These are phyloP conservation scores for Xanthia icteritia DNA, from an alignment of 2,888 invertebrate genomes.

Conservation along the genomic window DNA sequence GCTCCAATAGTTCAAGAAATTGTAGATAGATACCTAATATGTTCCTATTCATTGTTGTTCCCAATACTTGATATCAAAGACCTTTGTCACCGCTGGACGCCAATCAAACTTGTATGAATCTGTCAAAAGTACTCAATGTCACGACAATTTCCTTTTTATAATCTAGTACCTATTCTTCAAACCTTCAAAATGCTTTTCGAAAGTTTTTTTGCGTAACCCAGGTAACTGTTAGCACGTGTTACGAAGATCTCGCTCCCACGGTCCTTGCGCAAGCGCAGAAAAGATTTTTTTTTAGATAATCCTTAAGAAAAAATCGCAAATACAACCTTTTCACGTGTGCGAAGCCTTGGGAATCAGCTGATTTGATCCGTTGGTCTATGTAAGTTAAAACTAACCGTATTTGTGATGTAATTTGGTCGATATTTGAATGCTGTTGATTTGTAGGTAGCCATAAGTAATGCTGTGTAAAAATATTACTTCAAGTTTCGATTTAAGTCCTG, in stretches of 20 bases:
- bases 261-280: constrained; percentile 80
- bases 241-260: constrained; percentile 80
- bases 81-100: constrained; percentile 64
- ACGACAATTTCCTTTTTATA: constrained; percentile 47
- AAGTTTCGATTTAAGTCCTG: constrained; percentile 40
- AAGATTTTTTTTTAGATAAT: constrained; percentile 76
- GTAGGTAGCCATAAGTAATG: constrained; percentile 19
- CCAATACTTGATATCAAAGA: constrained; percentile 43
- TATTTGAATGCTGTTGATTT: background rate
- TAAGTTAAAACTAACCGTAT: constrained; percentile 28
- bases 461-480: constrained; percentile 52
- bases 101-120: constrained; percentile 73
- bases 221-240: constrained; percentile 81
- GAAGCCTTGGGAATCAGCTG: constrained; percentile 85
- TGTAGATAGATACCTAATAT: background rate
- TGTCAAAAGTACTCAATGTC: constrained; percentile 66
- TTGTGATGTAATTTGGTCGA: fast-evolving
- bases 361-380: constrained; percentile 60
- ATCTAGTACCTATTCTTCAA: constrained; percentile 56
- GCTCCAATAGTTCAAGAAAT: constrained; percentile 20
- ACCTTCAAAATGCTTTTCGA: constrained; percentile 58
- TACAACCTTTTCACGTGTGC: constrained; percentile 81
- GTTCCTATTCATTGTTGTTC: constrained; percentile 14
- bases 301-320: constrained; percentile 79
- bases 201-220: constrained; percentile 75